Conservation (phyloP, 2,113 vertebrate genomes). For the Telmatochromis brachygnathus region DNA sequence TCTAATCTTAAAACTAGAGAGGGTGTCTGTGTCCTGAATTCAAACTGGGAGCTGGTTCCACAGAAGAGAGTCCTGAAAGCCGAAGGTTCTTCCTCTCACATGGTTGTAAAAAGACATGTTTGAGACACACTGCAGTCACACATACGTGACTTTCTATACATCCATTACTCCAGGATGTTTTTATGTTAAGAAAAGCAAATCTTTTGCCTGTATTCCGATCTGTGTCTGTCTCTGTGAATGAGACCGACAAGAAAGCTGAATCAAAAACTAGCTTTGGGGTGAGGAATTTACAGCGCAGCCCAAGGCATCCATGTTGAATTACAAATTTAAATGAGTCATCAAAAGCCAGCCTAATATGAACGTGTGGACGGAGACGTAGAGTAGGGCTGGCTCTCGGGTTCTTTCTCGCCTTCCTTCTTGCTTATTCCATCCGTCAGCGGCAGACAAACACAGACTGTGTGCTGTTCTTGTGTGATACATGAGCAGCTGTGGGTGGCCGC, state of each 20-base stretch:
- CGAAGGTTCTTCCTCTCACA: not conserved
- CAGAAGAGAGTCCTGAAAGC: not conserved
- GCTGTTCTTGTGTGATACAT: slow-evolving; percentile 1
- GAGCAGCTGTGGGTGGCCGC: slow-evolving; percentile 21
- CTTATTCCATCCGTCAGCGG: slow-evolving; percentile 9
- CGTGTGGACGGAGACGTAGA: not conserved
- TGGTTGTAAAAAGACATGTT: not conserved
- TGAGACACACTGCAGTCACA: not conserved
- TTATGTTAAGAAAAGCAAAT: not conserved
- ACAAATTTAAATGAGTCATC: slow-evolving; percentile 6
- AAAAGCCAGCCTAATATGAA: not conserved
- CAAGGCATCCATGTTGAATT: not conserved
- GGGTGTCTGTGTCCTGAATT: not conserved
- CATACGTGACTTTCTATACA: rapidly evolving
- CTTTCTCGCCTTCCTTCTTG: not conserved
- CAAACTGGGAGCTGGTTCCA: not conserved
- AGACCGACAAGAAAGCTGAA: not conserved
- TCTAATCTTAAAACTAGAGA: not conserved
- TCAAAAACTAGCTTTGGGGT: not conserved
- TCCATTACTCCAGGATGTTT: not conserved
- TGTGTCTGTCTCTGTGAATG: not conserved
- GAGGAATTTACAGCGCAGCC: not conserved
- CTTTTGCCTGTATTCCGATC: not conserved
- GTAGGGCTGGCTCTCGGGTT: not conserved
- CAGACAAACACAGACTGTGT: not conserved